Conservation (phyloP, 2,888 invertebrate species). For the Villa cingulata region DNA sequence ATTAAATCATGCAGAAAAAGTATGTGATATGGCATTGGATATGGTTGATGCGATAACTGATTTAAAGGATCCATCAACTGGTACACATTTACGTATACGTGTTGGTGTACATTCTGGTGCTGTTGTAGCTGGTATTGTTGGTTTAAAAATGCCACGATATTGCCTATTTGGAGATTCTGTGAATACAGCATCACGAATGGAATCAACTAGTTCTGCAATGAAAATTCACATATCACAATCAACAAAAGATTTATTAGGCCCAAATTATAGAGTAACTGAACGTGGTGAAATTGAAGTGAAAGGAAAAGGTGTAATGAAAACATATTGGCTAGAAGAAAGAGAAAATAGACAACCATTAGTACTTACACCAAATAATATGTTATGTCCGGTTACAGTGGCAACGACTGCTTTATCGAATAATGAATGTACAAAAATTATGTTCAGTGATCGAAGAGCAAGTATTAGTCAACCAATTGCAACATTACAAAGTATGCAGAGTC, state of each 20-base stretch:
- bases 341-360: slow-evolving; percentile 46
- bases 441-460: slow-evolving; percentile 19
- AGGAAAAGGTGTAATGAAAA: slow-evolving; percentile 84
- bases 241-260: slow-evolving; percentile 61
- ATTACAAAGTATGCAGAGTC: slow-evolving; percentile 24
- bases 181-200: slow-evolving; percentile 85
- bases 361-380: background rate
- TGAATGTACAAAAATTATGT: background rate
- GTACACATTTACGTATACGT: slow-evolving; percentile 66
- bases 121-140: slow-evolving; percentile 88
- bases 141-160: slow-evolving; percentile 76
- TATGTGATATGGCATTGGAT: slow-evolving; percentile 90
- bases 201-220: slow-evolving; percentile 84
- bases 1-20: slow-evolving; percentile 77
- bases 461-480: slow-evolving; percentile 16
- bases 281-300: slow-evolving; percentile 79
- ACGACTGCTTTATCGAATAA: slow-evolving; percentile 15
- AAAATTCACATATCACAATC: slow-evolving; percentile 89
- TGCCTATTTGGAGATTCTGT: slow-evolving; percentile 74
- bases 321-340: slow-evolving; percentile 70
- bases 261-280: slow-evolving; percentile 59
- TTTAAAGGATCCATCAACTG: slow-evolving; percentile 84
- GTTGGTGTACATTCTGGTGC: slow-evolving; percentile 85
- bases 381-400: background rate
- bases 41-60: slow-evolving; percentile 90